These are phyloP conservation scores for Acanthochromis polyacanthus DNA, from an alignment of 2,113 vertebrate genomes.

Conservation along the genomic window DNA sequence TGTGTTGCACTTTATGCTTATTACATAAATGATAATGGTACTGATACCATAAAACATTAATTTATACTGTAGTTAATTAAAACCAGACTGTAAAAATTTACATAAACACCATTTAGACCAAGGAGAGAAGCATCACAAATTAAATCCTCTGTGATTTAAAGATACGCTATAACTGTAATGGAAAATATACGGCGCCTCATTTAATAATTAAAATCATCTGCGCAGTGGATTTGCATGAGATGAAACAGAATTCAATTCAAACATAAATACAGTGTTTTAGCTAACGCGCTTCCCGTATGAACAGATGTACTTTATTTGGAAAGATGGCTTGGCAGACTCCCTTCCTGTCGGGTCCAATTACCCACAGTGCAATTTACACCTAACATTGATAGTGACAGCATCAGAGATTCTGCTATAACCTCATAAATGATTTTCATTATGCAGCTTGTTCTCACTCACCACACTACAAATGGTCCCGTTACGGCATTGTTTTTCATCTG, in stretches of 20 bases:
- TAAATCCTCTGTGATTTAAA: not conserved
- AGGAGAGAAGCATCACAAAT: not conserved
- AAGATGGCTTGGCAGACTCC: constrained; percentile 17
- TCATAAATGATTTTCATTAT: constrained; percentile 51
- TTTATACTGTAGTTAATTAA: not conserved
- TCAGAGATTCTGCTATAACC: constrained; percentile 29
- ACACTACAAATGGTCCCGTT: constrained; percentile 11
- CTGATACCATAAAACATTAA: not conserved
- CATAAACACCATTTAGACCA: not conserved
- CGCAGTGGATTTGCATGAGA: constrained; percentile 25
- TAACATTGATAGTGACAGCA: constrained; percentile 27
- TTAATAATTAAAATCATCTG: constrained; percentile 28
- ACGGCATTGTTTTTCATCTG: constrained; percentile 2
- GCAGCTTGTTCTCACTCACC: constrained; percentile 24
- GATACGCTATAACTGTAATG: not conserved
- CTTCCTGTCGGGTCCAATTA: constrained; percentile 49
- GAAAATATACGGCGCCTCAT: not conserved
- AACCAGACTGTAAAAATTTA: not conserved
- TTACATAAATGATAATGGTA: not conserved
- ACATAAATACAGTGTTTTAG: constrained; percentile 3
- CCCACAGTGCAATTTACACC: constrained; percentile 14
- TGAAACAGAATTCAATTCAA: not conserved
- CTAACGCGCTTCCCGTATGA: constrained; percentile 8
- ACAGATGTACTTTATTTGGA: constrained; percentile 41
- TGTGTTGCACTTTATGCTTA: not conserved